Evolutionary conservation across 2,113 vertebrate genomes (phyloP).

Genomic region (Tachycineta bicolor): DNA sequence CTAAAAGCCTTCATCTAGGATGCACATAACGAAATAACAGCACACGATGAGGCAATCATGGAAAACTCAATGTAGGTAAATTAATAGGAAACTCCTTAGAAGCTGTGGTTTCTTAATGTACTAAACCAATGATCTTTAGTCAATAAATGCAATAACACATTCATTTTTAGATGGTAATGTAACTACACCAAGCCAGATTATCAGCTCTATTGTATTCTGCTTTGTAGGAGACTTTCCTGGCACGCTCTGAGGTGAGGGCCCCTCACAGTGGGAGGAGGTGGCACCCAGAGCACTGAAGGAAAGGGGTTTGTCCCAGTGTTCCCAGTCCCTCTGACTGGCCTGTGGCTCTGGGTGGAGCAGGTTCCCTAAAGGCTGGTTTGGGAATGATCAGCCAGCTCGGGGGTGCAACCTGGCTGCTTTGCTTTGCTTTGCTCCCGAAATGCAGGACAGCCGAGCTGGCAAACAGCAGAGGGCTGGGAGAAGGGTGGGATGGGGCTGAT

Average conservation of each 20-base stretch:
- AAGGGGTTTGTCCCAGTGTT: not conserved
- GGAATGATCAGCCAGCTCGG: not conserved
- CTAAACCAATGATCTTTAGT: slow-evolving; percentile 1
- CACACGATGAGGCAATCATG: not conserved
- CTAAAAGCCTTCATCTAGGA: slow-evolving; percentile 14
- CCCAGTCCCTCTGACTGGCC: not conserved
- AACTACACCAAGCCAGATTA: not conserved
- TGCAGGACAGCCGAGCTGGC: not conserved
- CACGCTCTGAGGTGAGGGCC: not conserved
- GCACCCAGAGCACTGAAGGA: not conserved
- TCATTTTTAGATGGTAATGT: not conserved
- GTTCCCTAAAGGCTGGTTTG: not conserved
- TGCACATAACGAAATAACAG: not conserved
- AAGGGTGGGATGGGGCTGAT: not conserved
- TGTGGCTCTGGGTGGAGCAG: not conserved
- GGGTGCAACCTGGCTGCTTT: not conserved
- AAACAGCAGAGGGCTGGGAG: not conserved
- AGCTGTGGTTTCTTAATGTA: slow-evolving; percentile 37
- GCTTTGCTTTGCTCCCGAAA: not conserved
- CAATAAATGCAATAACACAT: not conserved
- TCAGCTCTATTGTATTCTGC: not conserved
- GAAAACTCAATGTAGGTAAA: slow-evolving; percentile 20
- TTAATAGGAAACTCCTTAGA: slow-evolving; percentile 36
- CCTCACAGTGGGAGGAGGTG: not conserved
- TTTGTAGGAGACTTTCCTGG: not conserved